Base-by-base conservation (phyloP, 2,797 vertebrate species). In the Tiaroga cobitis region DNA sequence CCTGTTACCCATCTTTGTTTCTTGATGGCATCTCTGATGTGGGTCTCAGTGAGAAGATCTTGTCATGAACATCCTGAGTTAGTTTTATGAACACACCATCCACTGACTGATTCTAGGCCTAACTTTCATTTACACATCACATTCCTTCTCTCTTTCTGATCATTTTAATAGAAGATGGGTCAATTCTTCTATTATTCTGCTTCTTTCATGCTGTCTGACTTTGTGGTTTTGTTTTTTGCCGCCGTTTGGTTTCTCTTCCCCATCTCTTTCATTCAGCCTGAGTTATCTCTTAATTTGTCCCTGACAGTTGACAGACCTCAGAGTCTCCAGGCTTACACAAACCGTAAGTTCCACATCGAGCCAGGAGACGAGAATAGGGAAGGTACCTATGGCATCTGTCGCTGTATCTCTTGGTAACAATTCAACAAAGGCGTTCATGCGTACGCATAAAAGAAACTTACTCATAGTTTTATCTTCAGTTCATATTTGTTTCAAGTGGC, bases 241-340 rank as follows among this genome's bases (percentile, higher is more conserved):
- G 34, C 51, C 76, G 56, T 84, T 49, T 72, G n/a, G 83, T 29
- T 74, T 65, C 15, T 67, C 59, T 87, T 73, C 65, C 8, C 34
- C 82, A 59, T 76, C 77, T 85, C 68, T 82, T 83, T 70, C 37
- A 72, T 87, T 86, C 87, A 86, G 86, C 80, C 84, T 85, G 84
- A 81, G 81, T 86, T 88, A 87, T 87, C 72, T 88, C 88, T 85
- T 90, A 87, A 86, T 89, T 80, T 87, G 85, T 88, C 88, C 73
- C 46, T 90, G 89, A 88, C 92, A 84, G 92, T 94, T 94, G 93
- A 94, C 92, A 87, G 93, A 88, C 87, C 9, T 63, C 81, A 88
- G 87, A 73, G 59, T 87, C 83, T 90, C 74, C 92, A 85, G 77
- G 69, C 87, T 90, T 89, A 74, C 80, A 51, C 86, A 85, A 86